Conservation (phyloP, 2,113 vertebrate species). For the Desmodus rotundus region DNA sequence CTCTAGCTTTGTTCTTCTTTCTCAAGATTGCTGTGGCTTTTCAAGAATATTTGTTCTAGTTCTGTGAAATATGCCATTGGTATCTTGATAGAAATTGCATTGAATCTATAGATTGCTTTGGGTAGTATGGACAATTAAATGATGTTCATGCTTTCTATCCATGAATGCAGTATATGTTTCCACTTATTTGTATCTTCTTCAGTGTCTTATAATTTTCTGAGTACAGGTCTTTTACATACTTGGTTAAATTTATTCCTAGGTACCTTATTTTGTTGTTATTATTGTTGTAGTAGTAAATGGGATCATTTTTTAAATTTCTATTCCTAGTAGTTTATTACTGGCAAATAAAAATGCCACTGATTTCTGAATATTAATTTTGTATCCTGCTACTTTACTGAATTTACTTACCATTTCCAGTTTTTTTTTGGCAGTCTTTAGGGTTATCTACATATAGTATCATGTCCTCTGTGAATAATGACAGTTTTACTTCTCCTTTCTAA, state of each 20-base stretch:
- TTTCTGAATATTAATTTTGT: not conserved
- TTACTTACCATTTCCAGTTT: not conserved
- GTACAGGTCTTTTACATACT: no score
- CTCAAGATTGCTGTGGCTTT: not conserved
- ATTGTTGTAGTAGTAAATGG: not conserved
- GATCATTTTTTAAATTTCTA: not conserved
- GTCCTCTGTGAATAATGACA: not conserved
- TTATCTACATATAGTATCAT: not conserved
- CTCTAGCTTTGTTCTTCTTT: not conserved
- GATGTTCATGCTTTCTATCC: no score
- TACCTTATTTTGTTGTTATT: no score
- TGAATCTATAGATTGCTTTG: no score
- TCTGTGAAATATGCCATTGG: not conserved
- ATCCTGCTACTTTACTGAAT: not conserved
- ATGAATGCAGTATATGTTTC: no score
- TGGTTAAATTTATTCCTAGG: no score
- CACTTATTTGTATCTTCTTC: no score
- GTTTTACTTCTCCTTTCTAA: not conserved
- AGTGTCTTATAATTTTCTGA: no score
- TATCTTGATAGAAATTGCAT: not conserved
- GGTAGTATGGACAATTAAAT: no score
- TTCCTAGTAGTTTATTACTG: not conserved
- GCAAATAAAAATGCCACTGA: not conserved
- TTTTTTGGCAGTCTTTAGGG: not conserved
- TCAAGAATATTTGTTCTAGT: not conserved